Percentiles rank a stretch among this genome's conserved stretches.
Conservation (phyloP, 2,888 invertebrate species). For the Eupithecia dodoneata region DNA sequence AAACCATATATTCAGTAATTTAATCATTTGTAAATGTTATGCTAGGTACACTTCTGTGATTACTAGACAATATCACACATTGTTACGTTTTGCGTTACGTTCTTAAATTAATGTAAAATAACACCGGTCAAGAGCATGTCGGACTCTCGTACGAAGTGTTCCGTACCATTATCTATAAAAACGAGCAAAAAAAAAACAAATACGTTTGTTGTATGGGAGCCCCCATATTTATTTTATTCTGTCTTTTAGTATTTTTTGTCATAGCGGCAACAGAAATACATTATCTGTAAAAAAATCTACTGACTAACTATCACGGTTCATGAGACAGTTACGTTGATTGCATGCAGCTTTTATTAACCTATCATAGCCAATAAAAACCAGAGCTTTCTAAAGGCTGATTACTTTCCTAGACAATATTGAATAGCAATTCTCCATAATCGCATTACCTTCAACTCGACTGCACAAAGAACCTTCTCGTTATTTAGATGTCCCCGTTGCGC, state of each 20-base stretch:
- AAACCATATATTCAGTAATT: background rate
- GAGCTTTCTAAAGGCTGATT: background rate
- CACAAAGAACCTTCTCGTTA: constrained; percentile 35
- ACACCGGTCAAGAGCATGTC: too few species aligned
- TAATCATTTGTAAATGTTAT: background rate
- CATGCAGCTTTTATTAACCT: background rate
- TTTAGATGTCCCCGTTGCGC: constrained; percentile 34
- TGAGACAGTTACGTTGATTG: background rate
- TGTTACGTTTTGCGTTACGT: background rate
- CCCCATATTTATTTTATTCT: too few species aligned
- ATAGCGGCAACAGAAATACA: too few species aligned
- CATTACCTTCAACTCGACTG: constrained; percentile 27
- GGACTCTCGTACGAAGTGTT: too few species aligned
- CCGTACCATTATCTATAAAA: too few species aligned
- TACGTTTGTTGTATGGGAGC: too few species aligned
- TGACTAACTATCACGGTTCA: too few species aligned
- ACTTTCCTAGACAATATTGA: constrained; percentile 23
- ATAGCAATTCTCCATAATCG: constrained; percentile 24
- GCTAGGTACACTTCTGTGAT: background rate
- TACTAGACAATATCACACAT: background rate
- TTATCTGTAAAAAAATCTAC: too few species aligned
- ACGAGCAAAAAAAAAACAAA: too few species aligned
- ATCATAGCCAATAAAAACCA: background rate
- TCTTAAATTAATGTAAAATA: too few species aligned
- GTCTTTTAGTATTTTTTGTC: too few species aligned